Conservation (phyloP, 1,140 invertebrate species). For the Apolygus lucorum region DNA sequence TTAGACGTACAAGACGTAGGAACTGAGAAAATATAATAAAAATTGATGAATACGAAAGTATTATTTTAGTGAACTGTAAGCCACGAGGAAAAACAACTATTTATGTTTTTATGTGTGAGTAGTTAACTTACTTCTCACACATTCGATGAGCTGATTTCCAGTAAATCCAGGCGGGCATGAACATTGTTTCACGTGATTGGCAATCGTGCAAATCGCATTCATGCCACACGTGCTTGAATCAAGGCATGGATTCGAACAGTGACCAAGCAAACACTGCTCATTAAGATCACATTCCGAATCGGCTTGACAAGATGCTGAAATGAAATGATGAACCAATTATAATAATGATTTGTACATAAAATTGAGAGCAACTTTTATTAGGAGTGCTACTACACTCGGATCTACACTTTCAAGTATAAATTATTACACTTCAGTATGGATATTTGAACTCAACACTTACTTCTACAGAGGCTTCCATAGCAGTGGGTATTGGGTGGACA, state of each 20-base stretch:
- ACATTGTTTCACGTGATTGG: slow-evolving; percentile 68
- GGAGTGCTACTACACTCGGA: too few species aligned
- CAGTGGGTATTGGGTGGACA: slow-evolving; percentile 73
- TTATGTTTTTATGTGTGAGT: neutral
- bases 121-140: slow-evolving; percentile 67
- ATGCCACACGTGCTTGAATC: slow-evolving; percentile 71
- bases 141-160: slow-evolving; percentile 73
- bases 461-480: slow-evolving; percentile 27
- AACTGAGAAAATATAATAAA: slow-evolving; percentile 44
- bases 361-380: too few species aligned
- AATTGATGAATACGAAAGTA: neutral
- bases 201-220: slow-evolving; percentile 71
- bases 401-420: too few species aligned
- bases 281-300: slow-evolving; percentile 68
- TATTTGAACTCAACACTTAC: slow-evolving; percentile 32
- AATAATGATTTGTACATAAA: slow-evolving; percentile 22
- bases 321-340: too few species aligned
- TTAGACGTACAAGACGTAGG: slow-evolving; percentile 62
- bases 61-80: neutral
- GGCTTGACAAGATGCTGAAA: slow-evolving; percentile 61
- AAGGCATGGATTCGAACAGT: slow-evolving; percentile 77
- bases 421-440: too few species aligned
- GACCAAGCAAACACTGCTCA: slow-evolving; percentile 70
- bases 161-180: slow-evolving; percentile 76
- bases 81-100: slow-evolving; percentile 8